These are phyloP conservation scores for Zaprionus davidi DNA, from an alignment of 1,140 invertebrate genomes.

Conservation along the genomic window DNA sequence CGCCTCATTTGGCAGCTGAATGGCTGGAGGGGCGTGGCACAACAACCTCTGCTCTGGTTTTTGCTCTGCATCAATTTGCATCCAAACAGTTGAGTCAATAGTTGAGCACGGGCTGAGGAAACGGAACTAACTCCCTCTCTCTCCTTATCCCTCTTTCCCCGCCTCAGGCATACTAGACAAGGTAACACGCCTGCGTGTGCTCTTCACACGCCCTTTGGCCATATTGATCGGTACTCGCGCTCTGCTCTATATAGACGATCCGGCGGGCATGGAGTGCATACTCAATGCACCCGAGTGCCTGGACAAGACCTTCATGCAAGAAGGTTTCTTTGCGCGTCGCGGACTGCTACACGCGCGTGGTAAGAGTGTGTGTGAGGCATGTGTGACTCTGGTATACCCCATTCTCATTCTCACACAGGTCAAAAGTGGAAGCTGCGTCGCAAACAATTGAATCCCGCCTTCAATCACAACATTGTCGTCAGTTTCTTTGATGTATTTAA, in stretches of 20 bases:
- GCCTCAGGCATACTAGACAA: constrained; percentile 64
- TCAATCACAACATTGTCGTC: constrained; percentile 72
- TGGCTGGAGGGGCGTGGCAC: constrained; percentile 73
- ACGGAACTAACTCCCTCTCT: neutral
- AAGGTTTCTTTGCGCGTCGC: constrained; percentile 74
- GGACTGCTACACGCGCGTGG: constrained; percentile 74
- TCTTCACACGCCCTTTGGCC: constrained; percentile 64
- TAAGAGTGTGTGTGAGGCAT: neutral
- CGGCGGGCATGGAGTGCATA: constrained; percentile 69
- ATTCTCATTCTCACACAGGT: constrained; percentile 19
- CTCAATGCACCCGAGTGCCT: constrained; percentile 75
- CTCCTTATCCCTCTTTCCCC: neutral
- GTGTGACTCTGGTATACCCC: too few relatives aligned
- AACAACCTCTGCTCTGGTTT: constrained; percentile 76
- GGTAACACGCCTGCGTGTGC: constrained; percentile 59
- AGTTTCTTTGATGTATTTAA: constrained; percentile 79
- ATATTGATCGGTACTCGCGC: constrained; percentile 68
- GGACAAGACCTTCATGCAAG: constrained; percentile 78
- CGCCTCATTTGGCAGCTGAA: constrained; percentile 80
- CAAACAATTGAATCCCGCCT: constrained; percentile 78
- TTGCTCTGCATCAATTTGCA: constrained; percentile 72
- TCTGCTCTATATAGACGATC: constrained; percentile 76
- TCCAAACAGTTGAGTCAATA: constrained; percentile 71
- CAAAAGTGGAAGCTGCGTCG: constrained; percentile 76
- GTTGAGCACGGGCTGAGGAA: too few relatives aligned